Evolutionary conservation across 2,888 invertebrate species (phyloP), one percentile per base, ranked within the genome.

Genomic region (Cristatella mucedo): DNA sequence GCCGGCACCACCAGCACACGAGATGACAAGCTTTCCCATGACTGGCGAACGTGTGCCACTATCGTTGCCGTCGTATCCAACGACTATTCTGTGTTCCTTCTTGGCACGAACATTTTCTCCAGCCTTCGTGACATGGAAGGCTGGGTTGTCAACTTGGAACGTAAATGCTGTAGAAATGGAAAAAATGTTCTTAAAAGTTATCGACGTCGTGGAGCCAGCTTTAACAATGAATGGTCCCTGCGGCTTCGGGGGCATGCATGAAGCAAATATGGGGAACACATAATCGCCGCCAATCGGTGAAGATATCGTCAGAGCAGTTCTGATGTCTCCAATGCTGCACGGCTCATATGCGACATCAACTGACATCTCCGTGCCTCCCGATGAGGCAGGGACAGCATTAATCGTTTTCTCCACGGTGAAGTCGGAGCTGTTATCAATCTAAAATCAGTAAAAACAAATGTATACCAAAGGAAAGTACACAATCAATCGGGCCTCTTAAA

Each of bases 111-210:
- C 60, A 22, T 52, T 56, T 46, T 69, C 69, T 5, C 56, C 53
- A 11, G 52, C 53, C 40, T 62, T 59, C 40, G 63, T 60, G 21
- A 69, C 44, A 38, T 56, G 59, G 53, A 71, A 71, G 19, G 58
- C 52, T 11, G 67, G 62, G 37, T 68, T 65, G 51, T 71, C 69
- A 9, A 67, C 59, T 40, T 55, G 54, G 52, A 65, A 68, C 15
- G 53, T 53, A 49, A 70, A 71, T 7, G 53, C 54, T 21, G 60
- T 59, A 4, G 61, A 52, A 26, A 58, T 56, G 4, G 52, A 49
- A 48, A 70, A 72, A 4, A 70, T 65, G 50, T 71, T 72, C 41
- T 64, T 56, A 55, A 72, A 71, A n/a, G 58, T 55, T 46, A 71
- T 65, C 5, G 56, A 46, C 1, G 59, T 54, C 11, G 55, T 61